Base-by-base conservation (phyloP, 2,797 vertebrate genomes). In the Catamblyrhynchus diadema region DNA sequence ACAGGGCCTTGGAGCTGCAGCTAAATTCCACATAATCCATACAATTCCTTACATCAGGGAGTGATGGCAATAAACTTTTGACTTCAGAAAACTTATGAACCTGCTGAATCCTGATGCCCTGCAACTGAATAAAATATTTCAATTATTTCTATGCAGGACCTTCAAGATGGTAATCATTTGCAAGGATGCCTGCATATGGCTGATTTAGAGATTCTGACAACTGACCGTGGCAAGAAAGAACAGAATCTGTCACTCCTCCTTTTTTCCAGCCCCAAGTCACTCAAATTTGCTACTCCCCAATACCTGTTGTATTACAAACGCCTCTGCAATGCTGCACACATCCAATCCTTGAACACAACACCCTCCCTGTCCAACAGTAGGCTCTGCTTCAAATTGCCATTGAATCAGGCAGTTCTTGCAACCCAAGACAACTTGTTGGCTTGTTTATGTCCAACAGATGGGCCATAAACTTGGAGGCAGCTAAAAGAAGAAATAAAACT, bases 401-500 rank as follows among this genome's bases (percentile, higher is more conserved):
- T 78, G 90, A 78, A 69, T 54, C 50, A 61, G 71, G 35, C 69
- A 72, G 42, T 12, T 86, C 54, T 27, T 51, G 81, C 5, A 88
- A 35, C 59, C 32, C 83, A 61, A 77, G 42, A 89, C 67, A 79
- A 78, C 54, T 64, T 61, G 54, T 42, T 81, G 65, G 48, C 69
- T 92, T 74, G 18, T 91, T 88, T 88, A 86, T 41, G 44, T 39
- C 35, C 83, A 93, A 84, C 45, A 92, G 54, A 86, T 21, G 42
- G 50, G 54, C 59, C 48, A 47, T 74, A 90, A 88, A 93, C 27
- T 67, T 69, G 21, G 30, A 93, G 11, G 35, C 69, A 74, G 50
- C 65, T 83, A 45, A 69, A 87, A 57, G 67, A 80, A 83, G 45
- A 83, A 35, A 74, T 14, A 74, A 85, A 93, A 67, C 37, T 65